Conservation (phyloP, 2,113 vertebrate genomes). For the Salvelinus namaycush region DNA sequence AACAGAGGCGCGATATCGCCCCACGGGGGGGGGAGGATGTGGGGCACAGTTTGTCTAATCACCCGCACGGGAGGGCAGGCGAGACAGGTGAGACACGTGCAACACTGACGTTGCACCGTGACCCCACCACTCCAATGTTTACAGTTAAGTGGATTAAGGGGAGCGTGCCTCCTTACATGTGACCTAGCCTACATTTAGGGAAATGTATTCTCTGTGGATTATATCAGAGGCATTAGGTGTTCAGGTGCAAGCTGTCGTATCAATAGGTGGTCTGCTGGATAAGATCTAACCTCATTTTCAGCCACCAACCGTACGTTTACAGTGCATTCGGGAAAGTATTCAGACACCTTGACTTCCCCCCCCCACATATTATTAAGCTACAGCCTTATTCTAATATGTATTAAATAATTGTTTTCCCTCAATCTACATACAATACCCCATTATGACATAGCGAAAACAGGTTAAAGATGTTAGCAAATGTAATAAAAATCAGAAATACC, state of each 20-base stretch:
- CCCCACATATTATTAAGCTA: no score
- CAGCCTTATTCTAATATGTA: no score
- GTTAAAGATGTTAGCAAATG: no score
- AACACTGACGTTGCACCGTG: no score
- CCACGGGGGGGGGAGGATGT: not conserved
- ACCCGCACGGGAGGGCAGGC: conserved; percentile 44
- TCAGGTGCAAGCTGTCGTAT: conserved; percentile 60
- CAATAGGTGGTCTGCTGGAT: conserved; percentile 57
- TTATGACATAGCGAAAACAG: no score
- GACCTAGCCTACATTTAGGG: conserved; percentile 54
- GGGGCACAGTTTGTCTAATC: conserved; percentile 39
- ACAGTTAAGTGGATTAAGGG: conserved; percentile 48
- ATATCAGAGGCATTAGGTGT: conserved; percentile 55
- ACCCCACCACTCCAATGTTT: conserved; percentile 21
- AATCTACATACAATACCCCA: no score
- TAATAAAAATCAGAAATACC: no score
- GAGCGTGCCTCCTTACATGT: conserved; percentile 57
- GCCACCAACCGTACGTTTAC: not conserved
- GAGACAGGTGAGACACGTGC: conserved; percentile 56
- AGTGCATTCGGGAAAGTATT: conserved; percentile 33
- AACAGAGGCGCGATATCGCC: not conserved
- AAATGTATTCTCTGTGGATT: conserved; percentile 48
- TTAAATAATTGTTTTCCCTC: no score
- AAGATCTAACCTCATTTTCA: conserved; percentile 68
- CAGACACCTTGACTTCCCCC: conserved; percentile 33